Percentiles rank a stretch among this genome's conserved stretches.
Evolutionary conservation across 2,888 invertebrate species (phyloP).

Genomic region (Lissonota sp.): DNA sequence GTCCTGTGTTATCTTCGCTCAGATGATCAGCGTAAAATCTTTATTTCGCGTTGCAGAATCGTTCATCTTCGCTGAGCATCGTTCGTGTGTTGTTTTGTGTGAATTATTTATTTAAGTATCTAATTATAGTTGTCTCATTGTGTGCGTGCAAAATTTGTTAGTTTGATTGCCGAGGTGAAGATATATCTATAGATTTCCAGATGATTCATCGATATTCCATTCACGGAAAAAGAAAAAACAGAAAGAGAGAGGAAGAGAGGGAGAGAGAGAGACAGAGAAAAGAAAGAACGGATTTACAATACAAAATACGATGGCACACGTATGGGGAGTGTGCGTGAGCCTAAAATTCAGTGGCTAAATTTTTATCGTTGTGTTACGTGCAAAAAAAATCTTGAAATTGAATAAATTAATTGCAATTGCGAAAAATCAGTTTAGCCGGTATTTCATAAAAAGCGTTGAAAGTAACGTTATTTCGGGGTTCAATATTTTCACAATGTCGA

Average conservation of each 20-base stretch:
- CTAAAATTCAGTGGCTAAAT: no score
- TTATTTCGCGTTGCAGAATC: conserved; percentile 22
- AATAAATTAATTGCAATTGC: no score
- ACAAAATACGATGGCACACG: conserved; percentile 51
- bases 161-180: conserved; percentile 43
- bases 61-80: conserved; percentile 31
- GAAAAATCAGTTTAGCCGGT: no score
- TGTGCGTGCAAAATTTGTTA: conserved; percentile 56
- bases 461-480: no score
- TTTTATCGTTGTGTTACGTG: no score
- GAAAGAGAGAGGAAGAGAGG: conserved; percentile 20
- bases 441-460: no score
- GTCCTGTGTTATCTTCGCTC: conserved; percentile 42
- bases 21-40: conserved; percentile 23
- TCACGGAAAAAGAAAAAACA: not conserved
- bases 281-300: conserved; percentile 13
- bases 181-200: not conserved
- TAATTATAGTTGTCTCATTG: conserved; percentile 2
- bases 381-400: no score
- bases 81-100: conserved; percentile 15
- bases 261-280: conserved; percentile 33
- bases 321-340: not conserved
- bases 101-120: conserved; percentile 12
- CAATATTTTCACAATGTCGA: no score
- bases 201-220: conserved; percentile 31